phyloP scores from a whole-genome alignment of 2,797 vertebrate genomes.

The Hybognathus amarus region DNA sequence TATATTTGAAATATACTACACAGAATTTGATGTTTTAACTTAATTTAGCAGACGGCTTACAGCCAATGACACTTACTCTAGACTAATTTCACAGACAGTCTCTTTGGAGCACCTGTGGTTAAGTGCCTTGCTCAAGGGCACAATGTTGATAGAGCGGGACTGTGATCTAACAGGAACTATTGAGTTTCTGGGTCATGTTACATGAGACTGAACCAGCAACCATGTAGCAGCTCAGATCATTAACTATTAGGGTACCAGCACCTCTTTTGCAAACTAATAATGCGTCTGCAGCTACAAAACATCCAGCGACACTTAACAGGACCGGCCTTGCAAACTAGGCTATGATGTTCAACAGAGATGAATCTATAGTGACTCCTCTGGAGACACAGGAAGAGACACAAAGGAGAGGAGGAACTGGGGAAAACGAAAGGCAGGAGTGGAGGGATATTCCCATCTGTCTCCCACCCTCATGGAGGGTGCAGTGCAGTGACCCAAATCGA shows the following conservation, averaged over 20 bases:
- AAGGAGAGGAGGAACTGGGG: conserved; percentile 33
- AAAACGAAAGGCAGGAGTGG: conserved; percentile 25
- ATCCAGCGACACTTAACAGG: conserved; percentile 18
- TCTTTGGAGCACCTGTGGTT: conserved; percentile 43
- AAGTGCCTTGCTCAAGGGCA: conserved; percentile 46
- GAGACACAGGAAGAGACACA: conserved; percentile 30
- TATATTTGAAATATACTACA: conserved; percentile 16
- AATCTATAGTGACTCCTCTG: conserved; percentile 5
- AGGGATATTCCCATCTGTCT: conserved; percentile 59
- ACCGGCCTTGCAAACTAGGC: conserved; percentile 16
- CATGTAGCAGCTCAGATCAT: conserved; percentile 33
- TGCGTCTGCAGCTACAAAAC: not conserved
- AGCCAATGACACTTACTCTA: conserved; percentile 30
- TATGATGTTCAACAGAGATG: conserved; percentile 33
- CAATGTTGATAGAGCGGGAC: conserved; percentile 39
- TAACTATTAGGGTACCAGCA: conserved; percentile 26
- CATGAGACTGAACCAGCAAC: conserved; percentile 21
- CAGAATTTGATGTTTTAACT: conserved; percentile 20
- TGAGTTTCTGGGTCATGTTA: conserved; percentile 43
- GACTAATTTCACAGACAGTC: conserved; percentile 38
- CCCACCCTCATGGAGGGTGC: conserved; percentile 44
- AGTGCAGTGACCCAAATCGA: conserved; percentile 60
- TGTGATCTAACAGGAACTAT: conserved; percentile 41
- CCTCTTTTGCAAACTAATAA: not conserved
- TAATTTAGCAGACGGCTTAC: conserved; percentile 27